Base-by-base conservation (phyloP, 2,888 invertebrate species). In the Dicyrtomina minuta region DNA sequence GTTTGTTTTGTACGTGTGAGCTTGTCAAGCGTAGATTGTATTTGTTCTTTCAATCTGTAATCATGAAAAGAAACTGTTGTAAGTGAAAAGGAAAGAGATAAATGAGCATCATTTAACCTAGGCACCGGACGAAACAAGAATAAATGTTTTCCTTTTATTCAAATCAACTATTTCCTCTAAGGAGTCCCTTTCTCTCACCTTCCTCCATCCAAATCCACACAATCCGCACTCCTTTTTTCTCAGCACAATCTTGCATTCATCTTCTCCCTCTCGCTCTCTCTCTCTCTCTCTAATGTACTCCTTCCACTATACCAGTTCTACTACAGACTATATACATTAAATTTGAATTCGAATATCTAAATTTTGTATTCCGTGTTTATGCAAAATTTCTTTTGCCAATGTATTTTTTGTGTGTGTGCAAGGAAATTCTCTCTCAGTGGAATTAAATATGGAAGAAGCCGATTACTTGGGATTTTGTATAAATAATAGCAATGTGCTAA, bases 121-220 rank as follows among this genome's bases (percentile, higher is more conserved):
- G 49, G 33, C 49, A 51, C 20, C 20, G 46, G 62, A 62, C 62
- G 62, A 62, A 62, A 62, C 24, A 46, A 51, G 46, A 62, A 62
- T 62, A 62, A 62, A 62, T 62, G 51, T 26, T 62, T 39, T 62
- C 51, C 62, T 62, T 62, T 62, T 62, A 62, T 62, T 62, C 62
- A 62, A 62, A 62, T 62, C 62, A 62, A 62, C 33, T 62, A 6
- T 27, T 46, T 61, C 46, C 27, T 26, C 22, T 12, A 49, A 62
- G 22, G 51, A 61, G 15, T n/a, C 12, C 8, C 10, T 20, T 17
- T 20, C 20, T 51, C 51, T 17, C 22, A 12, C 51, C 22, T 51
- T 51, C 46, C 51, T 55, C 27, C 15, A 33, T 39, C n/a, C 13
- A 12, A 5, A n/a, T 20, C 15, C 46, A 17, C 17, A 17, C 17